Evolutionary conservation across 2,797 vertebrate genomes (phyloP).

Genomic region (Peromyscus attwateri): DNA sequence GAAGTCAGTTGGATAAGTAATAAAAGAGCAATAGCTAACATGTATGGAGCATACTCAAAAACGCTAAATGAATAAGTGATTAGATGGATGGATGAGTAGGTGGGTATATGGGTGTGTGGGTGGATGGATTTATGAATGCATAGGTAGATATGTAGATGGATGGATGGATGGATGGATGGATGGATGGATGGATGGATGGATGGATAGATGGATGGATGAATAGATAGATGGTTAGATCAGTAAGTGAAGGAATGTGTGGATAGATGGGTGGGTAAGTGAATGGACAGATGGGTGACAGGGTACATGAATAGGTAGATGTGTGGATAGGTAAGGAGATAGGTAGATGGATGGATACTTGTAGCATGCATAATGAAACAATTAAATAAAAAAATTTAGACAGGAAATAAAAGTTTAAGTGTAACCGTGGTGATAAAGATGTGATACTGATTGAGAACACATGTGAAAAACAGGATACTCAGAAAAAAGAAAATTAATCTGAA

Average conservation of each 20-base stretch:
- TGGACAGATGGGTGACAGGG: not conserved
- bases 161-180: not conserved
- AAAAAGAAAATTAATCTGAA: not conserved
- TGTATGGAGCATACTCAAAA: not conserved
- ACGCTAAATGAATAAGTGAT: not conserved
- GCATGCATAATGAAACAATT: not conserved
- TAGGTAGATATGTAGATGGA: not conserved
- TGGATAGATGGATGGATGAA: not conserved
- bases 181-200: not conserved
- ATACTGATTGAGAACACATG: not conserved
- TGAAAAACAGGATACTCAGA: not conserved
- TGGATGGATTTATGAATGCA: not conserved
- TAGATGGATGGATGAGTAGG: not conserved
- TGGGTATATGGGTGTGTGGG: not conserved
- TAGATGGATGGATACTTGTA: not conserved
- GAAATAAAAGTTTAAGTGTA: not conserved
- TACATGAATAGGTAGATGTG: not conserved
- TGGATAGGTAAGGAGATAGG: too few species aligned
- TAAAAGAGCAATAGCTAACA: not conserved
- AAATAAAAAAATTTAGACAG: not conserved
- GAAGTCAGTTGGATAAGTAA: not conserved
- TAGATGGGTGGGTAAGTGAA: not conserved
- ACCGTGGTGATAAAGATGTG: not conserved
- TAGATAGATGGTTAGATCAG: not conserved
- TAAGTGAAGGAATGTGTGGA: too few species aligned